phyloP scores from a whole-genome alignment of 2,113 vertebrate genomes.

The Toxotes chatareus region DNA sequence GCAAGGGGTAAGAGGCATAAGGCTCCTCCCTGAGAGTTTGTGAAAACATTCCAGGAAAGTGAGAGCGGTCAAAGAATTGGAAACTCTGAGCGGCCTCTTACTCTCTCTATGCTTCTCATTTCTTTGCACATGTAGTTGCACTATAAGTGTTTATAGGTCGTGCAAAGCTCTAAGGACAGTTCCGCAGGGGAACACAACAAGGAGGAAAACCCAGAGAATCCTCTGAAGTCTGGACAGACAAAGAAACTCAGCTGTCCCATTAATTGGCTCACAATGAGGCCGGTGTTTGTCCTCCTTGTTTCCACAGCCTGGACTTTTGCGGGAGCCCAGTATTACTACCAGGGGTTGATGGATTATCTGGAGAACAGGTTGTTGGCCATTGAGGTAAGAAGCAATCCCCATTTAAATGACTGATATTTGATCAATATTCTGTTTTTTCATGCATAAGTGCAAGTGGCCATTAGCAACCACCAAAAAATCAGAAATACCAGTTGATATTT shows the following conservation, averaged over 20 bases:
- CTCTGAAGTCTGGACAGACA: slow-evolving; percentile 29
- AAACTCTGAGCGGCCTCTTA: slow-evolving; percentile 68
- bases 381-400: slow-evolving; percentile 81
- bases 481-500: slow-evolving; percentile 7
- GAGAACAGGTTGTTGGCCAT: slow-evolving; percentile 84
- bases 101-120: slow-evolving; percentile 50
- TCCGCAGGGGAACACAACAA: slow-evolving; percentile 18
- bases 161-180: slow-evolving; percentile 23
- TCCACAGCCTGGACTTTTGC: slow-evolving; percentile 67
- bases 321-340: slow-evolving; percentile 84
- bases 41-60: slow-evolving; percentile 86
- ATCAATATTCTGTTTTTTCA: neutral
- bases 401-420: slow-evolving; percentile 17
- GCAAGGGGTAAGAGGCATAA: slow-evolving; percentile 63
- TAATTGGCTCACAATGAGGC: slow-evolving; percentile 78
- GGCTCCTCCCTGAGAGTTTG: slow-evolving; percentile 85
- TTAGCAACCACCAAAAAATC: slow-evolving; percentile 9
- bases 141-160: neutral
- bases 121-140: slow-evolving; percentile 28
- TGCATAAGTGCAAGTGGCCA: neutral
- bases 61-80: slow-evolving; percentile 71
- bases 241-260: slow-evolving; percentile 38
- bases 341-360: slow-evolving; percentile 86
- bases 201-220: slow-evolving; percentile 15
- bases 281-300: slow-evolving; percentile 72